A percentile compares a stretch with the other conserved stretches of the same genome.
phyloP scores from a whole-genome alignment of 2,797 vertebrate species.

The Pseudocheirus occidentalis region DNA sequence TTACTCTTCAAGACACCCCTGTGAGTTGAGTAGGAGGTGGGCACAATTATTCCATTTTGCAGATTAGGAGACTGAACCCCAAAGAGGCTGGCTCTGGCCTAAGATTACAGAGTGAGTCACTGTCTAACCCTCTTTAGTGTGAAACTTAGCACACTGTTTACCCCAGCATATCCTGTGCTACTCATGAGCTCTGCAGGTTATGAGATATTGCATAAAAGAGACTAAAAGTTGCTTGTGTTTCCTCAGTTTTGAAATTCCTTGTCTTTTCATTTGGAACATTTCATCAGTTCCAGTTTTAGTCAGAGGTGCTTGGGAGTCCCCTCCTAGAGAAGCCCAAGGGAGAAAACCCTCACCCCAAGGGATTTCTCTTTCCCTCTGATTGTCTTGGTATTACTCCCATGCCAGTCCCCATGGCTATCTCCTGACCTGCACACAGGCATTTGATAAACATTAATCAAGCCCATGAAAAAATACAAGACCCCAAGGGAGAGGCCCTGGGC shows the following conservation, averaged over 20 bases:
- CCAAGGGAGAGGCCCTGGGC: background rate
- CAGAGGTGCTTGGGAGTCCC: constrained; percentile 44
- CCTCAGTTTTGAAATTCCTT: constrained; percentile 64
- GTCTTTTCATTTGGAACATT: constrained; percentile 48
- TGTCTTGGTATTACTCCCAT: background rate
- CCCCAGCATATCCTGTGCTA: constrained; percentile 34
- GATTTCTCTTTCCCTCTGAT: constrained; percentile 3
- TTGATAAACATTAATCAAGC: background rate
- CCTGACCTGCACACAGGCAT: background rate
- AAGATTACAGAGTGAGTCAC: background rate
- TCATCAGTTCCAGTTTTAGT: constrained; percentile 65
- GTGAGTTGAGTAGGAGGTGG: background rate
- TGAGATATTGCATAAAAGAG: constrained; percentile 63
- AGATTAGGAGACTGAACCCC: constrained; percentile 1
- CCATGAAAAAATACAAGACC: background rate
- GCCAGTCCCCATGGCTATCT: background rate
- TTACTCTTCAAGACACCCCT: constrained; percentile 10
- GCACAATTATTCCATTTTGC: constrained; percentile 13
- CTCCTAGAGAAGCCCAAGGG: background rate
- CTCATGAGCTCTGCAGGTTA: constrained; percentile 5
- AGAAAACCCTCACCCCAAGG: background rate
- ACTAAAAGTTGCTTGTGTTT: constrained; percentile 45
- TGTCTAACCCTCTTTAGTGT: background rate
- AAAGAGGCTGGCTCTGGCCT: background rate
- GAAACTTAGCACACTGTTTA: background rate